Percentiles rank a stretch among this genome's conserved stretches.
Conservation (phyloP, 1,140 invertebrate species). For the Monomorium pharaonis region DNA sequence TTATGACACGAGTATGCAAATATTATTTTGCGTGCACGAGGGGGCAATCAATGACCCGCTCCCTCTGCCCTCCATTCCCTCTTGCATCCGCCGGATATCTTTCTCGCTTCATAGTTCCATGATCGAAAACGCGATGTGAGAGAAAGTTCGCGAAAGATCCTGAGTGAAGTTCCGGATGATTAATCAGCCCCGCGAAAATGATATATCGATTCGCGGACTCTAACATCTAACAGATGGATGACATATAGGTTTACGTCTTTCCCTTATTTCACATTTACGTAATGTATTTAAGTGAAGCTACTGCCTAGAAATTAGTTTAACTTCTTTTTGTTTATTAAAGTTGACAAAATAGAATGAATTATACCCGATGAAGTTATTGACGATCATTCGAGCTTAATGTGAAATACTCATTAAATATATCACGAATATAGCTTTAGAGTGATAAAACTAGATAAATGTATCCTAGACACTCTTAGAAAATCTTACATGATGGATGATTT, state of each 20-base stretch:
- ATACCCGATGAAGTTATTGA: background rate
- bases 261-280: background rate
- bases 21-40: conserved; percentile 68
- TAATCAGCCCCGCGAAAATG: conserved; percentile 29
- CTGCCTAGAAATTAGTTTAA: background rate
- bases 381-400: background rate
- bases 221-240: conserved; percentile 4
- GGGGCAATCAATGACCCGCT: conserved; percentile 54
- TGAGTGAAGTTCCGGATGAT: conserved; percentile 16
- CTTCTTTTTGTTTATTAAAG: background rate
- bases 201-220: conserved; percentile 14
- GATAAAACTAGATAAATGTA: background rate
- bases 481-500: background rate
- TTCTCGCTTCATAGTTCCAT: conserved; percentile 28
- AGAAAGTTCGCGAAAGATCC: conserved; percentile 35
- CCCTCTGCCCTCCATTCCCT: background rate
- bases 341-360: background rate
- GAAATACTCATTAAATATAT: background rate
- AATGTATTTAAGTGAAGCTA: conserved; percentile 3
- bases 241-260: background rate
- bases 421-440: background rate
- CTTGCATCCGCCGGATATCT: conserved; percentile 11
- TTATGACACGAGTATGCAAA: conserved; percentile 65
- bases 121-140: conserved; percentile 10
- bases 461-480: conserved; percentile 1